Evolutionary conservation across 2,113 vertebrate genomes (phyloP), one percentile per base, ranked within the genome.

Genomic region (Mesitornis unicolor): DNA sequence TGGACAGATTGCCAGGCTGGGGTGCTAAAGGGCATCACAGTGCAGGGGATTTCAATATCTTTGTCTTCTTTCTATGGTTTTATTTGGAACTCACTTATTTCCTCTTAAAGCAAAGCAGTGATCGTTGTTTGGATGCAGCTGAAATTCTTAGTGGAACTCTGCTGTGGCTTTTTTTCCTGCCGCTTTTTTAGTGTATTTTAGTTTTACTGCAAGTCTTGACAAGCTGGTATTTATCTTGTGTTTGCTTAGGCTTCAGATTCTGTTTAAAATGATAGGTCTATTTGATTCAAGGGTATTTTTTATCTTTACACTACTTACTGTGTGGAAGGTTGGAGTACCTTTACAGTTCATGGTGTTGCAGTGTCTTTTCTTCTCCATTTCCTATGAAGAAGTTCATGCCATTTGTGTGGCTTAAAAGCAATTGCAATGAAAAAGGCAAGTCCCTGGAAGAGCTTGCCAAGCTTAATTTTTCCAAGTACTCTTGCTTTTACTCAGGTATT

Each of bases 21-120:
- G 54, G 5, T 68, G 76, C 47, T 64, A 33, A 67, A 80, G 69
- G 56, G 33, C 15, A 40, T 75, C 71, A 16, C 45, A 74, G 29
- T 84, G 88, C 51, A 50, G 36, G 51, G 69, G 40, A n/a, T 91
- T 94, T 93, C 67, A 70, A 19, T 83, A 63, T 24, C 25, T 67
- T 86, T 96, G 54, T 93, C 71, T 76, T 97, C n/a, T 67, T 76
- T 59, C 65, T 57, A 13, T 51, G 15, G 60, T 85, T 97, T 87
- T 90, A 10, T 92, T 82, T 90, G 51, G 85, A 95, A 54, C 56
- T 87, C 82, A 24, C n/a, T 93, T 95, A 89, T 67, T 90, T 95
- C 84, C 82, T 96, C 51, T 89, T 74, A 81, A 77, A 91, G 51
- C 61, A 81, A 77, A 91, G 51, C 61, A 84, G 80, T 79, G 91